These are phyloP conservation scores for Nomada ruficornis DNA, from an alignment of 2,888 invertebrate genomes.

Conservation along the genomic window DNA sequence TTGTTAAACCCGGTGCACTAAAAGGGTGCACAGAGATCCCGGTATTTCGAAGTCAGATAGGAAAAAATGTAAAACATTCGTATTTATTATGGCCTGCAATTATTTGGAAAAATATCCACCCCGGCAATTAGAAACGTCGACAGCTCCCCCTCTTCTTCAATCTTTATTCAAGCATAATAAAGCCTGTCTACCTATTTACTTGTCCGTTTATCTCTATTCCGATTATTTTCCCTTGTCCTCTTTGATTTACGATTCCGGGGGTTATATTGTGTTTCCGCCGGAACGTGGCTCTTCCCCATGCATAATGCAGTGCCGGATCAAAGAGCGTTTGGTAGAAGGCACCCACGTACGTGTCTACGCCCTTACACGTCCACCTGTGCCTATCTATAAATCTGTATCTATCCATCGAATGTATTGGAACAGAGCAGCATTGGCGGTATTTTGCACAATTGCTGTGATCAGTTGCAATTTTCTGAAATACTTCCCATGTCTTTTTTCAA, in stretches of 20 bases:
- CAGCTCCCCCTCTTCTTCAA: slow-evolving; percentile 33
- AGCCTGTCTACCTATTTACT: slow-evolving; percentile 56
- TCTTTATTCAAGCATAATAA: slow-evolving; percentile 49
- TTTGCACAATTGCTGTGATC: background rate
- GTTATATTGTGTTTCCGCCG: slow-evolving; percentile 64
- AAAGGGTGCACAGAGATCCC: background rate
- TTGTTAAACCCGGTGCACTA: too few species aligned
- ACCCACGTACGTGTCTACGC: slow-evolving; percentile 37
- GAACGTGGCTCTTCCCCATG: slow-evolving; percentile 69
- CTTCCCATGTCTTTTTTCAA: background rate
- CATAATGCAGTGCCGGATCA: slow-evolving; percentile 72
- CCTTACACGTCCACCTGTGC: slow-evolving; percentile 27
- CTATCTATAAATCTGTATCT: slow-evolving; percentile 33
- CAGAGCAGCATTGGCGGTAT: background rate
- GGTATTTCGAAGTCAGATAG: background rate
- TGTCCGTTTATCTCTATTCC: slow-evolving; percentile 51
- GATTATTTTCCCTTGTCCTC: slow-evolving; percentile 63
- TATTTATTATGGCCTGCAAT: background rate
- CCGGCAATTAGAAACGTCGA: background rate
- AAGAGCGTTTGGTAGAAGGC: slow-evolving; percentile 64
- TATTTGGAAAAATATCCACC: background rate
- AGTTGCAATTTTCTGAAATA: background rate
- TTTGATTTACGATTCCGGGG: slow-evolving; percentile 58
- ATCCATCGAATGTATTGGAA: slow-evolving; percentile 7
- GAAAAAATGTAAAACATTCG: background rate